These are phyloP conservation scores for Dendroctonus ponderosae DNA, from an alignment of 1,140 invertebrate species.

Conservation along the genomic window DNA sequence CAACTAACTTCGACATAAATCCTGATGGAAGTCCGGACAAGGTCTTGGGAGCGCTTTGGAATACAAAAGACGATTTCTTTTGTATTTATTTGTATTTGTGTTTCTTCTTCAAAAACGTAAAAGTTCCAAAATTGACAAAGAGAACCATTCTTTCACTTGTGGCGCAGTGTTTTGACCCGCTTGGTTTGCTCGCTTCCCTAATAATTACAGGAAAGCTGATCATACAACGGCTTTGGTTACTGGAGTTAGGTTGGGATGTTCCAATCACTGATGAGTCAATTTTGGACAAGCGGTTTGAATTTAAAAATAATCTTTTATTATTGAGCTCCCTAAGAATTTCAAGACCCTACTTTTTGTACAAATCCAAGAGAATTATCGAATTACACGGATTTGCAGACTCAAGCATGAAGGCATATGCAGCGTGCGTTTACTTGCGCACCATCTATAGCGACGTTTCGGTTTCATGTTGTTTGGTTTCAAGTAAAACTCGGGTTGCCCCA, in stretches of 20 bases:
- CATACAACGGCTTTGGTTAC: constrained; percentile 49
- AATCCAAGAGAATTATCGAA: constrained; percentile 7
- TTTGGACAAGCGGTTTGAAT: constrained; percentile 4
- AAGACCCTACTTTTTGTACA: constrained; percentile 2
- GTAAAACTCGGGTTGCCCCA: constrained; percentile 33
- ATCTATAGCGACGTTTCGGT: constrained; percentile 10
- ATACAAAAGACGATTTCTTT: constrained; percentile 2
- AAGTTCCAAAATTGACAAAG: neutral
- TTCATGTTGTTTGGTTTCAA: constrained; percentile 1
- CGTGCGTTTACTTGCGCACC: constrained; percentile 42
- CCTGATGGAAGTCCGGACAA: constrained; percentile 4
- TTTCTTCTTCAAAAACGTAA: neutral
- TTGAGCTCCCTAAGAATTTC: constrained; percentile 9
- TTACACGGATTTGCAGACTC: constrained; percentile 46
- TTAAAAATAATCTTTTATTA: neutral
- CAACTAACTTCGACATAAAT: neutral
- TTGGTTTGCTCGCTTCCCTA: constrained; percentile 39
- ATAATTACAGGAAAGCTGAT: constrained; percentile 49
- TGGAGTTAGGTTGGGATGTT: constrained; percentile 48
- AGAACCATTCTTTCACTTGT: constrained; percentile 15
- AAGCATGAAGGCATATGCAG: constrained; percentile 42
- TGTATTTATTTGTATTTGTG: too few species aligned
- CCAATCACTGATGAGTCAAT: constrained; percentile 25
- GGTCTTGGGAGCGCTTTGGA: constrained; percentile 17
- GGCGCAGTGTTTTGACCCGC: constrained; percentile 19